Conservation (phyloP, 2,113 vertebrate genomes). For the Suncus etruscus region DNA sequence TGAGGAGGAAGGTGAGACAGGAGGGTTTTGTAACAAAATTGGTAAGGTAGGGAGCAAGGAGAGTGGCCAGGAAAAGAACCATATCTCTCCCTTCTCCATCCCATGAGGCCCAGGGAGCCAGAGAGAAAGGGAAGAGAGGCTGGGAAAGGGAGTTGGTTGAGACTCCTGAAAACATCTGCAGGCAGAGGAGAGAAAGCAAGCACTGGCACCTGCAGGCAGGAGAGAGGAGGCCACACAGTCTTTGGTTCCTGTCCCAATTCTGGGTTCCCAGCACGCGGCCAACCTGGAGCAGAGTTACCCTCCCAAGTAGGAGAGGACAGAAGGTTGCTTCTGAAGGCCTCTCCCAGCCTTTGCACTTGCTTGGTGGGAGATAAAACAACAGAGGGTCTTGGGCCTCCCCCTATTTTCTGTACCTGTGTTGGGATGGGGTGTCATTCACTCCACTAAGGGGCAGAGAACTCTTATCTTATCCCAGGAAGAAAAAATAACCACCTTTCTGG, state of each 20-base stretch:
- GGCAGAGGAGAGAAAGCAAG: constrained; percentile 20
- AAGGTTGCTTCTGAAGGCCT: constrained; percentile 45
- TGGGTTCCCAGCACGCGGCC: constrained; percentile 64
- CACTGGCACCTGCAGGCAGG: constrained; percentile 55
- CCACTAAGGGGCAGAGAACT: background rate
- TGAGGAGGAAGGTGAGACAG: background rate
- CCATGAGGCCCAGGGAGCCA: background rate
- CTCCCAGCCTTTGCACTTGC: background rate
- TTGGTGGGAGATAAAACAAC: background rate
- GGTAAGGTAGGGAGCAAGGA: background rate
- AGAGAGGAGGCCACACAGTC: background rate
- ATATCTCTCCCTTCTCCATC: too few relatives aligned
- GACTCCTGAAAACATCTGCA: constrained; percentile 76
- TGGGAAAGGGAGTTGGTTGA: constrained; percentile 47
- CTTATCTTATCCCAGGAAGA: too few relatives aligned
- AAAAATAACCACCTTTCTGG: too few relatives aligned
- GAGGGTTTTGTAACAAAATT: background rate
- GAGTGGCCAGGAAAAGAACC: background rate
- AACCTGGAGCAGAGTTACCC: constrained; percentile 19
- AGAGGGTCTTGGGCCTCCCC: constrained; percentile 31
- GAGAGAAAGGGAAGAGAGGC: background rate
- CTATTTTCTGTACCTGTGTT: constrained; percentile 65
- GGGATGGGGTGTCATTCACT: constrained; percentile 61
- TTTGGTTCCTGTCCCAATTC: constrained; percentile 53
- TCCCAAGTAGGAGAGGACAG: background rate